Conservation (phyloP, 2,888 invertebrate species). For the Diaphora mendica region DNA sequence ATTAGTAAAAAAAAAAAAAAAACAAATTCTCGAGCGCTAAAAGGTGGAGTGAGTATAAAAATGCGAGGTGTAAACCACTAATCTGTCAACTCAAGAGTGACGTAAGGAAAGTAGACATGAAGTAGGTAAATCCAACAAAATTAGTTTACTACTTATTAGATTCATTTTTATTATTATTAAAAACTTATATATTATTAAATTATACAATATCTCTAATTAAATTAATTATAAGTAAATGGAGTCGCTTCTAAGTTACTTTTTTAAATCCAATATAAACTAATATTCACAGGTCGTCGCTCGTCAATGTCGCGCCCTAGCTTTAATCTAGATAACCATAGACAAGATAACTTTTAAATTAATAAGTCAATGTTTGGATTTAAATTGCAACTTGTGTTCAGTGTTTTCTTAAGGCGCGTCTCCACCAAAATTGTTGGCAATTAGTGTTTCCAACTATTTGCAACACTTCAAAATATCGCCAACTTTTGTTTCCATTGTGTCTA, state of each 20-base stretch:
- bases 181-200: neutral
- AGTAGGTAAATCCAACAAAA: neutral
- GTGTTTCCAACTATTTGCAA: too few species aligned
- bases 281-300: neutral
- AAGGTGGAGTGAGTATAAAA: too few species aligned
- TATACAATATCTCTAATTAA: neutral
- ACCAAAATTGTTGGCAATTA: too few species aligned
- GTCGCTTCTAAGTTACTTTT: neutral
- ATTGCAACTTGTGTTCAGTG: neutral
- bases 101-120: too few species aligned
- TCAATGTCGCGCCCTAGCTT: neutral
- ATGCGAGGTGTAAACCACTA: too few species aligned
- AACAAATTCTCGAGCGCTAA: too few species aligned
- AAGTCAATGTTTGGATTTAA: neutral
- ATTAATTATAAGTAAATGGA: neutral
- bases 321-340: neutral
- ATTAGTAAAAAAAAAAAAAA: too few species aligned
- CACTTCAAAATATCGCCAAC: too few species aligned
- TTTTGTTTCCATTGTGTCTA: too few species aligned
- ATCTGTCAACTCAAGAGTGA: too few species aligned
- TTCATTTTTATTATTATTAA: neutral
- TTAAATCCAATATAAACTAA: neutral
- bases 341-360: neutral
- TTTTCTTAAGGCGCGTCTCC: too few species aligned
- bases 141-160: neutral